phyloP scores from a whole-genome alignment of 2,888 invertebrate species.

The Harpalus rufipes region DNA sequence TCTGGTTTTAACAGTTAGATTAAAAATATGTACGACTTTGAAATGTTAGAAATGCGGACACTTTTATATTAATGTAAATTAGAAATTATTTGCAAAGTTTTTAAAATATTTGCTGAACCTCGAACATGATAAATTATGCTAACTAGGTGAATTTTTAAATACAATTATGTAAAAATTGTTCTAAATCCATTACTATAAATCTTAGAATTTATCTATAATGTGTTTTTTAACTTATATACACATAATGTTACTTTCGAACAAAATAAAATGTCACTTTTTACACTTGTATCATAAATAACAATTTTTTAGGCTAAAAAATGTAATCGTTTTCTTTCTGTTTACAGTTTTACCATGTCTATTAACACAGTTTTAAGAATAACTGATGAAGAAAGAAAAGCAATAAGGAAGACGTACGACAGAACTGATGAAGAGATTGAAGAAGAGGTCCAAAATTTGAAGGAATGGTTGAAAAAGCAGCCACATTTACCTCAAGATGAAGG shows the following conservation, averaged over 20 bases:
- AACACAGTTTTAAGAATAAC: slow-evolving; percentile 21
- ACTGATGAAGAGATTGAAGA: slow-evolving; percentile 54
- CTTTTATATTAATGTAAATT: no score
- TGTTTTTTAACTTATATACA: neutral
- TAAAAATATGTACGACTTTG: no score
- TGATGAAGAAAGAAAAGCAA: slow-evolving; percentile 3
- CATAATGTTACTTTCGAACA: neutral
- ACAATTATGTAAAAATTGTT: neutral
- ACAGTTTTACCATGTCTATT: neutral
- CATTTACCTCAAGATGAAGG: slow-evolving; percentile 62
- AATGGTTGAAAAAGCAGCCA: slow-evolving; percentile 52
- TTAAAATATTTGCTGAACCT: neutral
- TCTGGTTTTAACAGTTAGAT: no score
- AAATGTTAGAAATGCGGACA: no score
- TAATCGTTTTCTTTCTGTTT: neutral
- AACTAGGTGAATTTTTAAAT: neutral
- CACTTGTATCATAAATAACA: neutral
- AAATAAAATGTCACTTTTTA: no score
- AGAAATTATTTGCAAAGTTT: no score
- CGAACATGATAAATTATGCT: neutral
- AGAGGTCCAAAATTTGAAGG: slow-evolving; percentile 39
- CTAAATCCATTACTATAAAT: neutral
- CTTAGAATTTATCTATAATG: neutral
- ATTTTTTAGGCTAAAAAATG: neutral
- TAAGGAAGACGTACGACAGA: slow-evolving; percentile 22